Evolutionary conservation across 2,888 invertebrate species (phyloP).

Genomic region (Cantharis rustica): DNA sequence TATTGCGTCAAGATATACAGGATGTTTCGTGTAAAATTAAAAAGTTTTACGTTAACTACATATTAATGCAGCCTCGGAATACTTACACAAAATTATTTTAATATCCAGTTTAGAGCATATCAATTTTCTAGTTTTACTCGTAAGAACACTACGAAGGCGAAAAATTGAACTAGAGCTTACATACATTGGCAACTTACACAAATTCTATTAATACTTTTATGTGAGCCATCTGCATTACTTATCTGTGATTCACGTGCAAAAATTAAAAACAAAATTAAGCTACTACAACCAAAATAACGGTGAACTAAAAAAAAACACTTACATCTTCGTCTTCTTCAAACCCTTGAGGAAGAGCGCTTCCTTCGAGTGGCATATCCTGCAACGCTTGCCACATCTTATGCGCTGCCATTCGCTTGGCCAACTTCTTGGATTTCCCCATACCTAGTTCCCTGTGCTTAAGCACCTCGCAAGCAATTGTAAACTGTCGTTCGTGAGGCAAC

Average conservation of each 20-base stretch:
- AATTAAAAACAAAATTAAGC: neutral
- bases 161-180: too few relatives aligned
- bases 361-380: conserved; percentile 76
- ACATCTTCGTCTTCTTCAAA: conserved; percentile 77
- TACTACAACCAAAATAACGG: neutral
- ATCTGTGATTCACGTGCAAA: neutral
- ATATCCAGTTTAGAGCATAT: too few relatives aligned
- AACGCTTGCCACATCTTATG: conserved; percentile 90
- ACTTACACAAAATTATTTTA: too few relatives aligned
- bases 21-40: too few relatives aligned
- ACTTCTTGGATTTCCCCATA: conserved; percentile 92
- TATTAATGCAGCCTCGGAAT: too few relatives aligned
- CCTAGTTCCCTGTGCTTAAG: conserved; percentile 84
- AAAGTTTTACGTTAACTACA: too few relatives aligned
- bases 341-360: conserved; percentile 61
- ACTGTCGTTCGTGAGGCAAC: conserved; percentile 90
- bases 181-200: too few relatives aligned
- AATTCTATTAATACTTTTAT: too few relatives aligned
- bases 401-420: conserved; percentile 95
- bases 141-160: too few relatives aligned
- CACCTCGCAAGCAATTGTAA: conserved; percentile 90
- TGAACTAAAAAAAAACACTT: conserved; percentile 44
- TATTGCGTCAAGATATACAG: too few relatives aligned
- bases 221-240: neutral
- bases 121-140: too few relatives aligned